Conservation (phyloP, 2,797 vertebrate species). For the Tenualosa thibaudeaui region DNA sequence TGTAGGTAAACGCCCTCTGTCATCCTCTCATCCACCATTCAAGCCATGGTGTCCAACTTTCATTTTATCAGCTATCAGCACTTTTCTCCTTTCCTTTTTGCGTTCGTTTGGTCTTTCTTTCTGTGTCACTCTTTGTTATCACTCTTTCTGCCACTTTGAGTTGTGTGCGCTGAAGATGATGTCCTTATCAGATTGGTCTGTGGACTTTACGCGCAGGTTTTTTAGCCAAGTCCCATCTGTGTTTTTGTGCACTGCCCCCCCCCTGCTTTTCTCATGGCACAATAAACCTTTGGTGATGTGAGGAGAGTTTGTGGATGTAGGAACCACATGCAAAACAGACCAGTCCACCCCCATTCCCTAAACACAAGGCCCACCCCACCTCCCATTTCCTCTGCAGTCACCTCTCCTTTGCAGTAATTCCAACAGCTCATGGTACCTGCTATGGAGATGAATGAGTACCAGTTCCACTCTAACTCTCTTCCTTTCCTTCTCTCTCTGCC, state of each 20-base stretch:
- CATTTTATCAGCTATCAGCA: conserved; percentile 43
- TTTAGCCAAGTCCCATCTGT: neutral
- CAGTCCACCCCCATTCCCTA: conserved; percentile 12
- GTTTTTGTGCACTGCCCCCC: neutral
- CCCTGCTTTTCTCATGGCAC: conserved; percentile 4
- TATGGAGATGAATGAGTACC: conserved; percentile 19
- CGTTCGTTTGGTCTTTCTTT: conserved; percentile 3
- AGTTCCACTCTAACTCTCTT: conserved; percentile 37
- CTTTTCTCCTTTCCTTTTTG: conserved; percentile 33
- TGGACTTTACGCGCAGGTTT: neutral
- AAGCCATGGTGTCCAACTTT: conserved; percentile 34
- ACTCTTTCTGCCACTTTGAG: conserved; percentile 13
- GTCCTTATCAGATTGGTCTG: neutral
- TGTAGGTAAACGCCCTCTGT: conserved; percentile 68
- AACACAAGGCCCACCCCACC: conserved; percentile 53
- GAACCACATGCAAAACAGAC: conserved; percentile 15
- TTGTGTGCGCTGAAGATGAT: neutral
- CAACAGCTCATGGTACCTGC: neutral
- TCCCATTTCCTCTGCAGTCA: conserved; percentile 55
- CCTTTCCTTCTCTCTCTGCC: conserved; percentile 36
- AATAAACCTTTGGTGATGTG: neutral
- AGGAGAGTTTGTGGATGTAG: neutral
- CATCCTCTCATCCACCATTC: conserved; percentile 37
- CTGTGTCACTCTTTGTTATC: conserved; percentile 22
- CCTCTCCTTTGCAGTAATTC: conserved; percentile 26